A percentile compares a stretch with the other conserved stretches of the same genome.
Evolutionary conservation across 2,113 vertebrate genomes (phyloP).

Genomic region (Tyto alba): DNA sequence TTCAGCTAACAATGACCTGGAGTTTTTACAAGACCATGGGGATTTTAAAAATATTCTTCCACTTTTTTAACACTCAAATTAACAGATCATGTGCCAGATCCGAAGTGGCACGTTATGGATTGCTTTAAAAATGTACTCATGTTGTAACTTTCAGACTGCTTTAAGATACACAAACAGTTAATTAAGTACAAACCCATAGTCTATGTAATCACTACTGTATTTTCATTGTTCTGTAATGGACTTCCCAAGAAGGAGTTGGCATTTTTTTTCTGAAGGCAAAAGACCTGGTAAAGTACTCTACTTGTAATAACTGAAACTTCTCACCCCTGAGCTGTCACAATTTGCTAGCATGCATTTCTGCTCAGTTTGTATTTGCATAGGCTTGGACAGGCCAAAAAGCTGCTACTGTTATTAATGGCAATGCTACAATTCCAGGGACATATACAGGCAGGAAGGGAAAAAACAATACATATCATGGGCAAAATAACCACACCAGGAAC

Average conservation of each 20-base stretch:
- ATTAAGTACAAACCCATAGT: constrained; percentile 10
- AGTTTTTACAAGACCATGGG: constrained; percentile 56
- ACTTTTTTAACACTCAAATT: constrained; percentile 47
- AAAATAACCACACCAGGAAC: not conserved
- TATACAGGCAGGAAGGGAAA: not conserved
- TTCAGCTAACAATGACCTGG: constrained; percentile 47
- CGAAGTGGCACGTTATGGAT: constrained; percentile 52
- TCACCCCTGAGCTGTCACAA: not conserved
- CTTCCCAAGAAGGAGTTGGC: not conserved
- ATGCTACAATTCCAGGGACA: not conserved
- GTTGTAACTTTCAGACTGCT: constrained; percentile 34
- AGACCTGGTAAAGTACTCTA: not conserved
- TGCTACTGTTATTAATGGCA: not conserved
- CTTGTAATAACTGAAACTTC: constrained; percentile 7
- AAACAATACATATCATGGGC: rapidly evolving
- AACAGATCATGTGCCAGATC: constrained; percentile 44
- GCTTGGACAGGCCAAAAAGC: not conserved
- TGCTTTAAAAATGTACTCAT: constrained; percentile 43
- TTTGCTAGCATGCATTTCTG: not conserved
- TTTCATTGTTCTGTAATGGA: not conserved
- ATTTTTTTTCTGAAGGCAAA: not conserved
- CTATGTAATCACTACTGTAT: not conserved
- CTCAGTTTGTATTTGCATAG: not conserved
- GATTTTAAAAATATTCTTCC: constrained; percentile 60
- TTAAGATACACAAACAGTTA: constrained; percentile 34